Evolutionary conservation across 1,140 invertebrate genomes (phyloP).

Genomic region (Cyphomyrmex costatus): DNA sequence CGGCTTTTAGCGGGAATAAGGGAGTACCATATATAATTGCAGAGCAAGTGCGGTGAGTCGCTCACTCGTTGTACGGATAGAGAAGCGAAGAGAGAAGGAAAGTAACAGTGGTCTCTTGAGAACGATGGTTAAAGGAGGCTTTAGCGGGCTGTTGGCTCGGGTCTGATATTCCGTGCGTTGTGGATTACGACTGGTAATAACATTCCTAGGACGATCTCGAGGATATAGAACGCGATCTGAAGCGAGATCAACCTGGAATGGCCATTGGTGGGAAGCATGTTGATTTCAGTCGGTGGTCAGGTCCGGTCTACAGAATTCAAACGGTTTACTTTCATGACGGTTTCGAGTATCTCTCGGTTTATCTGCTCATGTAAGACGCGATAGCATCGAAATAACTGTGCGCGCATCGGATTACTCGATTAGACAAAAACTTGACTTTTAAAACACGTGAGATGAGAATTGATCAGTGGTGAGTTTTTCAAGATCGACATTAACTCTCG

Average conservation of each 20-base stretch:
- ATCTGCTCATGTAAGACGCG: not conserved
- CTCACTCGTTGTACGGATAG: conserved; percentile 11
- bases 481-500: not conserved
- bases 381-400: conserved; percentile 16
- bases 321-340: conserved; percentile 51
- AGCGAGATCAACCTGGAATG: conserved; percentile 60
- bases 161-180: conserved; percentile 73
- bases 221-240: conserved; percentile 71
- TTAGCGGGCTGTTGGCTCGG: conserved; percentile 65
- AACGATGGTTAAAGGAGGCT: conserved; percentile 69
- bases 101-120: conserved; percentile 47
- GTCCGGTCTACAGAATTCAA: conserved; percentile 32
- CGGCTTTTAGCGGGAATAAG: conserved; percentile 37
- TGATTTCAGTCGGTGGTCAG: conserved; percentile 60
- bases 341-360: conserved; percentile 38
- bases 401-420: not conserved
- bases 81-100: conserved; percentile 59
- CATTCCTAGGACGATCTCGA: conserved; percentile 70
- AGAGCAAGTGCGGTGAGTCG: not conserved
- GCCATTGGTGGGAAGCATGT: conserved; percentile 56
- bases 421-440: not conserved
- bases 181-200: conserved; percentile 75
- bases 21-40: conserved; percentile 49
- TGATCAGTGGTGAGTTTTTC: too few relatives aligned
- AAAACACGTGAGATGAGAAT: not conserved